Evolutionary conservation across 2,797 vertebrate species (phyloP), one percentile per base, ranked within the genome.

Genomic region (Catostomus latipinnis): DNA sequence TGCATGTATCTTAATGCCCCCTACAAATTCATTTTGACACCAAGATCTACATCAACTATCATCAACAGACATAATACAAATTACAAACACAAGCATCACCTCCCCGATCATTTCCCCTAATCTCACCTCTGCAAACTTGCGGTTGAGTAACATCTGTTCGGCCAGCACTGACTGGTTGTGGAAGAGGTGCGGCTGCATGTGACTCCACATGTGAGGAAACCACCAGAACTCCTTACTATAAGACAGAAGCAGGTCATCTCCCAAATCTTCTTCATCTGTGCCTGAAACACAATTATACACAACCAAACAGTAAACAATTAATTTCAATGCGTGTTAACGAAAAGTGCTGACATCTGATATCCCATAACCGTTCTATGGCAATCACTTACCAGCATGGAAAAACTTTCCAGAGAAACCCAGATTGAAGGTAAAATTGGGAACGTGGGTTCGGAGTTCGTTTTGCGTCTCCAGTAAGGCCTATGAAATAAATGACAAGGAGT

Each of bases 361-460:
- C 34, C 34, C 34, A 34, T 34, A 34, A 34, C 46, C 13, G 46
- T 6, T 14, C 12, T 46, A 8, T 34, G 13, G 4, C 62, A 48
- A 65, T 69, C 58, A 71, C 94, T 90, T 90, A 98, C 98, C 98
- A 86, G 97, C 98, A 86, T 99, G 97, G 91, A 98, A 99, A 93
- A 99, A 99, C 95, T 99, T 99, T 91, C 98, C 98, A 90, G 98
- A 99, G 94, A 98, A 99, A 90, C 98, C 98, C 91, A 99, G 94
- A 94, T 99, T 99, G 94, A 99, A 99, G 90, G 97, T 98, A 94
- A 99, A 98, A 92, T 98, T 98, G 1, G 97, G 97, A 86, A 99
- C 97, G 83, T 97, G 95, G 82, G 92, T 91, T 62, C 97, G 96
- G 78, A 99, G 95, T 88, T 98, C 96, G 0, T 93, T 97, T 91